phyloP scores from a whole-genome alignment of 2,888 invertebrate species.

The Quadroppia sp. region DNA sequence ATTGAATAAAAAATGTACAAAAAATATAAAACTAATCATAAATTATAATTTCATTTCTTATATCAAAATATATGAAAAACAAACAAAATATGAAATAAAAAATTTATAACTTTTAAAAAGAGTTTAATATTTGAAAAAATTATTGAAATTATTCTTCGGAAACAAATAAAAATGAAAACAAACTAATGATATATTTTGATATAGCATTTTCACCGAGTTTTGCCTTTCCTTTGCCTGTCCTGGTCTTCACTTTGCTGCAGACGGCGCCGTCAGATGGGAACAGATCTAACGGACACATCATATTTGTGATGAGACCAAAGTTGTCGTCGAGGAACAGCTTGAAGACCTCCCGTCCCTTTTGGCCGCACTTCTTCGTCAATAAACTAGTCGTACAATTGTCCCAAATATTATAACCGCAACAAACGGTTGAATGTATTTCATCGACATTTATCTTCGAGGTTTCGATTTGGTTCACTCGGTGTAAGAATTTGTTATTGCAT shows the following conservation, averaged over 20 bases:
- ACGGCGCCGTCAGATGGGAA: conserved; percentile 1
- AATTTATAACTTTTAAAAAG: neutral
- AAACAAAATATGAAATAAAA: no score
- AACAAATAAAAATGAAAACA: conserved; percentile 25
- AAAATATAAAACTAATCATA: no score
- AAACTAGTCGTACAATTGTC: conserved; percentile 30
- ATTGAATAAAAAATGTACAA: no score
- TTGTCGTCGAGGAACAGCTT: conserved; percentile 19
- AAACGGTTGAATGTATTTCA: conserved; percentile 27
- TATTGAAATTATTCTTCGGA: neutral
- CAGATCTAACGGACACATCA: conserved; percentile 37
- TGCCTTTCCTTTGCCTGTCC: conserved; percentile 1
- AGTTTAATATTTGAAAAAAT: no score
- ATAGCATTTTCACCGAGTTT: conserved; percentile 26
- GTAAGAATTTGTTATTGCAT: conserved; percentile 33
- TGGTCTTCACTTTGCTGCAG: conserved; percentile 23
- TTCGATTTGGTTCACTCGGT: conserved; percentile 31
- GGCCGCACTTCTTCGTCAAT: conserved; percentile 11
- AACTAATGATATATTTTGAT: conserved; percentile 20
- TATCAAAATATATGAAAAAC: no score
- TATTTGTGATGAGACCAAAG: conserved; percentile 30
- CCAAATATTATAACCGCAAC: conserved; percentile 40
- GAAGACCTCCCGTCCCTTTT: conserved; percentile 28
- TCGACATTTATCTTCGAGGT: conserved; percentile 29
- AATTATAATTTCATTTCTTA: no score